Evolutionary conservation across 2,113 vertebrate species (phyloP).

Genomic region (Plecturocebus donacophilus): DNA sequence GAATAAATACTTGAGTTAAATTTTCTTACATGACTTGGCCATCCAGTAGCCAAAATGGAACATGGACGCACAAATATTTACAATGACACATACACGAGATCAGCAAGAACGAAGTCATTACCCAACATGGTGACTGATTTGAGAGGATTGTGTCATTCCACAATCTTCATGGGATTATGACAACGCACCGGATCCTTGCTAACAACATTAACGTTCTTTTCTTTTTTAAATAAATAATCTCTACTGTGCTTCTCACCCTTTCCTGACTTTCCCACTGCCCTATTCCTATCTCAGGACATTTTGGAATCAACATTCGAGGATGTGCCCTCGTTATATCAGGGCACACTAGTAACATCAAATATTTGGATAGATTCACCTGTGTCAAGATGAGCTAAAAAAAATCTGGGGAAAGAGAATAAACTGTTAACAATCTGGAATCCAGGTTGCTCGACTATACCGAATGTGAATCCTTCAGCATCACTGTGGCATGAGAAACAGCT

Average conservation of each 20-base stretch:
- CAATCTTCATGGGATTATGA: slow-evolving; percentile 63
- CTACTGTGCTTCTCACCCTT: slow-evolving; percentile 83
- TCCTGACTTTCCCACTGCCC: slow-evolving; percentile 78
- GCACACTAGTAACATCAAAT: slow-evolving; percentile 51
- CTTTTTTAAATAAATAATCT: slow-evolving; percentile 79
- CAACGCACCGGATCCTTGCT: slow-evolving; percentile 61
- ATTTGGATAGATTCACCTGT: slow-evolving; percentile 53
- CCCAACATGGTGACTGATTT: slow-evolving; percentile 49
- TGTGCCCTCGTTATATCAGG: not conserved
- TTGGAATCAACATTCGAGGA: slow-evolving; percentile 56
- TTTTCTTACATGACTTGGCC: slow-evolving; percentile 63
- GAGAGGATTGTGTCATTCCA: slow-evolving; percentile 55
- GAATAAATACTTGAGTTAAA: slow-evolving; percentile 72
- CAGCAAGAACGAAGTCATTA: slow-evolving; percentile 68
- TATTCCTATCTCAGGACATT: slow-evolving; percentile 45
- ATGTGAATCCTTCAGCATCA: slow-evolving; percentile 63
- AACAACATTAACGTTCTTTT: slow-evolving; percentile 62
- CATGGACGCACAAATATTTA: slow-evolving; percentile 67
- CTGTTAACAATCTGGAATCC: slow-evolving; percentile 58
- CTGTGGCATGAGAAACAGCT: slow-evolving; percentile 75
- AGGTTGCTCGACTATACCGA: slow-evolving; percentile 52
- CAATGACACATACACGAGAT: slow-evolving; percentile 70
- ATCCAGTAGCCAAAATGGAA: slow-evolving; percentile 74
- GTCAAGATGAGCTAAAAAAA: slow-evolving; percentile 65
- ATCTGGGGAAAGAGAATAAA: slow-evolving; percentile 59